These are phyloP conservation scores for Osmerus eperlanus DNA, from an alignment of 2,113 vertebrate genomes.

Conservation along the genomic window DNA sequence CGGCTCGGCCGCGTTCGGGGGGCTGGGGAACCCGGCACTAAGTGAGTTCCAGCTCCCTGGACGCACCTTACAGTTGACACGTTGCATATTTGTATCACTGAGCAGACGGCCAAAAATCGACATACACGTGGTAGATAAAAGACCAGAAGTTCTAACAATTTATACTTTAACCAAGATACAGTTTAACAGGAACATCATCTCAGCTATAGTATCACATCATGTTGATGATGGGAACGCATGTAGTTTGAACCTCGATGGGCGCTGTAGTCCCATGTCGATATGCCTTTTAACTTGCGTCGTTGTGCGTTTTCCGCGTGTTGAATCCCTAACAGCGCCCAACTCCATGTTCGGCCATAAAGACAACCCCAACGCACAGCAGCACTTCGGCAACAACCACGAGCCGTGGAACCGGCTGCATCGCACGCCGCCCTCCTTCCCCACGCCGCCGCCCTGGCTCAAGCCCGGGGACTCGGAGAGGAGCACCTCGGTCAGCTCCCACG, in stretches of 20 bases:
- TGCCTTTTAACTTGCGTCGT: slow-evolving; percentile 58
- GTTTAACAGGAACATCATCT: no score
- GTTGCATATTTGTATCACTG: not conserved
- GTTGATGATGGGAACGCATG: no score
- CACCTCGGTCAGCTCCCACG: slow-evolving; percentile 87
- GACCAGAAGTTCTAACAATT: no score
- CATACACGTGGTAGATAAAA: no score
- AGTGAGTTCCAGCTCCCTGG: slow-evolving; percentile 81
- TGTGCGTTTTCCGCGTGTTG: slow-evolving; percentile 43
- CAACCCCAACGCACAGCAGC: slow-evolving; percentile 87
- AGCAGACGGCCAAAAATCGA: no score
- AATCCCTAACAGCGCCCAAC: slow-evolving; percentile 89
- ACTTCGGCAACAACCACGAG: slow-evolving; percentile 90
- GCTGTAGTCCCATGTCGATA: slow-evolving; percentile 15
- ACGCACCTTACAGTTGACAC: not conserved
- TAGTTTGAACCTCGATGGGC: not conserved
- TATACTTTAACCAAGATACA: no score
- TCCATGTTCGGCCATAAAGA: slow-evolving; percentile 97
- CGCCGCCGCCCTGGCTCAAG: slow-evolving; percentile 97
- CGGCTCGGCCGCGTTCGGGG: slow-evolving; percentile 93
- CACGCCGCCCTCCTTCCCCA: slow-evolving; percentile 96
- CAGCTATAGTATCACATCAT: no score
- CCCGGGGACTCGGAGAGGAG: slow-evolving; percentile 92
- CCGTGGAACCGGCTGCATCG: slow-evolving; percentile 98
- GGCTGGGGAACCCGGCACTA: slow-evolving; percentile 94